Evolutionary conservation across 2,888 invertebrate genomes (phyloP).

Genomic region (Rotaria magnacalcarata): DNA sequence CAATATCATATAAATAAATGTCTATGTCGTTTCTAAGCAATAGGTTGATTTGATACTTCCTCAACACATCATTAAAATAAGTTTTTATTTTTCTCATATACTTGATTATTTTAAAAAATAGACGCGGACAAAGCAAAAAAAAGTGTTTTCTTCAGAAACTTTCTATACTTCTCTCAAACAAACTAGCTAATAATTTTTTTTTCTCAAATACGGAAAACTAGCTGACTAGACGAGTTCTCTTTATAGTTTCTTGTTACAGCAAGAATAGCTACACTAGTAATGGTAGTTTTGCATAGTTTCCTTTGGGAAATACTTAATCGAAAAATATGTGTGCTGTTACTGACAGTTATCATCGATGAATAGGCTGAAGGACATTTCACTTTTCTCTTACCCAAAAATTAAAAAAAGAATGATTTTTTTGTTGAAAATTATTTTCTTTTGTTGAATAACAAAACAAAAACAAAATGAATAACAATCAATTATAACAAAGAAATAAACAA

Average conservation of each 20-base stretch:
- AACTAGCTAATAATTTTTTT: not conserved
- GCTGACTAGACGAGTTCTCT: not conserved
- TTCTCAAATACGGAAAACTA: not conserved
- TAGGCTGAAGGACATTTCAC: not conserved
- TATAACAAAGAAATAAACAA: not conserved
- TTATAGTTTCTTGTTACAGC: not conserved
- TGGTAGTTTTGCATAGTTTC: not conserved
- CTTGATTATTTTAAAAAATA: not conserved
- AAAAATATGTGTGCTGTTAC: not conserved
- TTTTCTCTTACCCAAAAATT: too few relatives aligned
- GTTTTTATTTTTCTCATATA: not conserved
- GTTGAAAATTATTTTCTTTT: not conserved
- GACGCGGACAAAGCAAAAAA: not conserved
- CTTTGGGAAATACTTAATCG: not conserved
- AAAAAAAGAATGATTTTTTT: not conserved
- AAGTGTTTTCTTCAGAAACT: not conserved
- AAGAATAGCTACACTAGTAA: not conserved
- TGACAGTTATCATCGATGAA: not conserved
- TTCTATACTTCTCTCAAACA: not conserved
- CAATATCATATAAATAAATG: not conserved
- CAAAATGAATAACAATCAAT: not conserved
- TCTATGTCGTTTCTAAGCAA: not conserved
- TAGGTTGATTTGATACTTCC: not conserved
- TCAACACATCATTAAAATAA: not conserved
- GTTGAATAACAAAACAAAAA: slow-evolving; percentile 9